Base-by-base conservation (phyloP, 37 sponge, comb jelly and placozoan species). In the Oopsacas minuta region DNA sequence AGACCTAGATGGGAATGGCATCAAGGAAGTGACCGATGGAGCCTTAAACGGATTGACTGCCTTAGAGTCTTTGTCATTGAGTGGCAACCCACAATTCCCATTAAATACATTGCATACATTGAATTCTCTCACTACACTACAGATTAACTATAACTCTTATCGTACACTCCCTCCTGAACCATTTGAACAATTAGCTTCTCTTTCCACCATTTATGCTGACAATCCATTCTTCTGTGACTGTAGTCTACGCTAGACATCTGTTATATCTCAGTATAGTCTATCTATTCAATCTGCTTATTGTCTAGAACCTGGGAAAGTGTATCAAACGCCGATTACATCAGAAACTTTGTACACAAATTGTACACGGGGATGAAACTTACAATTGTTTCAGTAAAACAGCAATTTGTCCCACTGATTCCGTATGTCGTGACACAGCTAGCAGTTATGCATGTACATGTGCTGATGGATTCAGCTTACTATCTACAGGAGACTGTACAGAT, bases 191-290 rank as follows among this genome's bases (percentile, higher is more conserved):
- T 25, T 61, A n/a, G 28, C 75, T 61, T 32, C 32, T 34, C 30
- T 61, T 25, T 32, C 5, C 22, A 32, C 22, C 75, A 3, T 61
- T 34, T 61, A 61, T 61, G 75, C 75, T 61, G 75, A 61, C 30
- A 61, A 61, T 61, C 75, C 75, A 61, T 61, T 61, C 30, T 61
- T 61, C 75, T 61, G 75, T 61, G 75, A 61, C 75, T 61, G 75
- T 61, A 61, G 75, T 61, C 28, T 61, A 61, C 75, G 20, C 30
- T 61, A 34, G 75, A 61, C 75, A 61, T 61, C 75, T n/a, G 5
- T 61, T 7, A 34, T 61, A 20, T 61, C 75, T 25, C 20, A 61
- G 28, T 61, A 61, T 34, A n/a, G 75, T 61, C 30, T 61, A 61
- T n/a, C 3, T n/a, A 61, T 61, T 61, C 30, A 61, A 25, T 61